phyloP scores from a whole-genome alignment of 2,888 invertebrate genomes.

The Polietes domitor region DNA sequence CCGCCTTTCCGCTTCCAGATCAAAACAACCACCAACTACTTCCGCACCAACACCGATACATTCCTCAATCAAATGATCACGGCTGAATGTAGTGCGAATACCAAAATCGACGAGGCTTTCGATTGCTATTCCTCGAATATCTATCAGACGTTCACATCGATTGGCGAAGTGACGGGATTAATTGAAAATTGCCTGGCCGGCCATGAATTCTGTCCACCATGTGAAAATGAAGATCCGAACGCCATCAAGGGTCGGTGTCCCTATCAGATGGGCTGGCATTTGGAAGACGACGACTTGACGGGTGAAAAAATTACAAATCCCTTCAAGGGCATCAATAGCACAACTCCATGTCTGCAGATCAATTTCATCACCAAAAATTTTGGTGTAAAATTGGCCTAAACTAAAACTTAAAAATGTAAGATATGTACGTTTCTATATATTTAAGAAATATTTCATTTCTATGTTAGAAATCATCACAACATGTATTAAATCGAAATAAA shows the following conservation, averaged over 20 bases:
- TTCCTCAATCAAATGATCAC: slow-evolving; percentile 62
- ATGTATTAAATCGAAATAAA: not conserved
- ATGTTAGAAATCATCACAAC: not conserved
- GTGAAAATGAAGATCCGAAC: slow-evolving; percentile 30
- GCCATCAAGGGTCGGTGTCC: slow-evolving; percentile 62
- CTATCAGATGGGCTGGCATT: slow-evolving; percentile 65
- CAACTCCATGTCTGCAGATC: slow-evolving; percentile 65
- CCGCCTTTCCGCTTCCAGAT: slow-evolving; percentile 45
- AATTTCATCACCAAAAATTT: slow-evolving; percentile 64
- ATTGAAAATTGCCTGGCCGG: slow-evolving; percentile 67
- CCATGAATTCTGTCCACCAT: slow-evolving; percentile 61
- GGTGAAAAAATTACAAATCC: slow-evolving; percentile 65
- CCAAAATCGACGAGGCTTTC: slow-evolving; percentile 63
- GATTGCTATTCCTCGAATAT: slow-evolving; percentile 61
- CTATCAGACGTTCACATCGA: slow-evolving; percentile 48
- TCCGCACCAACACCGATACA: slow-evolving; percentile 55
- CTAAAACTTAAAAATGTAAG: not conserved
- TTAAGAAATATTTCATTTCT: too few species aligned
- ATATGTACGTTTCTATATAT: not conserved
- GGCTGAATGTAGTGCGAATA: slow-evolving; percentile 57
- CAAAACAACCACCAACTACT: slow-evolving; percentile 41
- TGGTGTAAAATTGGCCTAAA: slow-evolving; percentile 12
- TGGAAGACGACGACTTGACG: slow-evolving; percentile 55
- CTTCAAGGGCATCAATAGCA: slow-evolving; percentile 62
- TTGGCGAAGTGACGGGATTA: slow-evolving; percentile 61